These are phyloP conservation scores for Drosophila nannoptera DNA, from an alignment of 1,140 invertebrate species.

Conservation along the genomic window DNA sequence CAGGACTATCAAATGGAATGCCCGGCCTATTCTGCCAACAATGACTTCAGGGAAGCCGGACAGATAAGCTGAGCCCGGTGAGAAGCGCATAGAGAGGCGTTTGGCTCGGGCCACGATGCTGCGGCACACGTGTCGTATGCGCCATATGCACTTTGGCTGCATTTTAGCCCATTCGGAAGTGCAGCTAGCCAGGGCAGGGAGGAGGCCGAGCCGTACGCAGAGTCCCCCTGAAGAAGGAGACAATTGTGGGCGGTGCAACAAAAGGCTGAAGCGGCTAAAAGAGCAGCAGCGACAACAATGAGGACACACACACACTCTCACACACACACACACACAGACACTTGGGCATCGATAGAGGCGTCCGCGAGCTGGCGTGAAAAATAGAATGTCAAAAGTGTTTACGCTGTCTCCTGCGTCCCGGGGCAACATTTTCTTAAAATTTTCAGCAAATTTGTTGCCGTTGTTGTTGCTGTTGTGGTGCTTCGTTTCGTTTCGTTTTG, in stretches of 20 bases:
- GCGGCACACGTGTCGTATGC: slow-evolving; percentile 42
- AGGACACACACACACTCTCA: too few relatives aligned
- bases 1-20: slow-evolving; percentile 7
- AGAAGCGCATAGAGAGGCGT: slow-evolving; percentile 1
- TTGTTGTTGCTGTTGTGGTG: neutral
- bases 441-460: neutral
- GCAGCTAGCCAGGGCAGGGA: neutral
- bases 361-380: slow-evolving; percentile 63
- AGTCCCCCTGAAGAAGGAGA: slow-evolving; percentile 7
- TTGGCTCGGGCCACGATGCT: neutral
- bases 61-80: too few relatives aligned
- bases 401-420: slow-evolving; percentile 40
- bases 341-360: slow-evolving; percentile 31
- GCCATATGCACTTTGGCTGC: slow-evolving; percentile 44
- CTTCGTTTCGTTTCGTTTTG: slow-evolving; percentile 9
- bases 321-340: too few relatives aligned
- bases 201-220: slow-evolving; percentile 5
- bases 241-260: slow-evolving; percentile 17
- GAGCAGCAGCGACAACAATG: slow-evolving; percentile 59
- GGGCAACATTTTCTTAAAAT: neutral
- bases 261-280: slow-evolving; percentile 47
- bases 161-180: slow-evolving; percentile 22
- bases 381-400: slow-evolving; percentile 75
- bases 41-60: too few relatives aligned
- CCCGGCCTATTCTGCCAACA: neutral